Percentiles rank a stretch among this genome's conserved stretches.
phyloP scores from a whole-genome alignment of 2,113 vertebrate genomes.

The Podarcis raffonei region DNA sequence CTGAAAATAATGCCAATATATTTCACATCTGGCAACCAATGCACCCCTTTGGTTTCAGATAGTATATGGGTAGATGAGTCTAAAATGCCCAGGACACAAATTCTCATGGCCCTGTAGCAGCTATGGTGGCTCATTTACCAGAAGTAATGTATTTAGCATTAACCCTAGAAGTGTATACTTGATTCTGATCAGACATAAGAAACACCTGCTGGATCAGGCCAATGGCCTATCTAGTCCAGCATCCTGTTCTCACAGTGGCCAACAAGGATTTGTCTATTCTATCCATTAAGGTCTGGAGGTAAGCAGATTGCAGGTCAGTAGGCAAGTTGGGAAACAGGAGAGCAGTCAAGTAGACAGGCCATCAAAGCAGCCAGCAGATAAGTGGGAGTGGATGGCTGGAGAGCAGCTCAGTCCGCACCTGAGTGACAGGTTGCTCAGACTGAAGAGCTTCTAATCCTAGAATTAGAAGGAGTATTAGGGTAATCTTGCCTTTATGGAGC shows the following conservation, averaged over 20 bases:
- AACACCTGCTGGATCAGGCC: too few species aligned
- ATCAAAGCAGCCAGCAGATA: not conserved
- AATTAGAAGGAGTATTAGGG: not conserved
- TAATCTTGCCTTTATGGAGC: not conserved
- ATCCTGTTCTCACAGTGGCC: too few species aligned
- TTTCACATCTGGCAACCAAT: too few species aligned
- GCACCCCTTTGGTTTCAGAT: too few species aligned
- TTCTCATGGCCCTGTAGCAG: not conserved
- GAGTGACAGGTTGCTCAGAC: not conserved
- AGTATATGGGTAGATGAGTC: too few species aligned
- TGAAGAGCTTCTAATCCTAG: not conserved
- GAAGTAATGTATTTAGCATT: too few species aligned
- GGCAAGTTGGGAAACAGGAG: not conserved
- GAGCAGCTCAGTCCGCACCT: not conserved
- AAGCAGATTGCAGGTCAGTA: not conserved
- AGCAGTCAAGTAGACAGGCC: not conserved
- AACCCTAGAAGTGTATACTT: too few species aligned
- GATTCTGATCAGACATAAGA: too few species aligned
- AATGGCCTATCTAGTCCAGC: too few species aligned
- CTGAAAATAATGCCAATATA: too few species aligned
- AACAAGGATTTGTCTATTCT: not conserved
- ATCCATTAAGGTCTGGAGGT: not conserved
- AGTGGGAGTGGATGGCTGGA: not conserved
- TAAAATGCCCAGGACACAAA: too few species aligned
- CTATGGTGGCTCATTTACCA: too few species aligned